phyloP scores from a whole-genome alignment of 2,113 vertebrate genomes.

The Pristiophorus japonicus region DNA sequence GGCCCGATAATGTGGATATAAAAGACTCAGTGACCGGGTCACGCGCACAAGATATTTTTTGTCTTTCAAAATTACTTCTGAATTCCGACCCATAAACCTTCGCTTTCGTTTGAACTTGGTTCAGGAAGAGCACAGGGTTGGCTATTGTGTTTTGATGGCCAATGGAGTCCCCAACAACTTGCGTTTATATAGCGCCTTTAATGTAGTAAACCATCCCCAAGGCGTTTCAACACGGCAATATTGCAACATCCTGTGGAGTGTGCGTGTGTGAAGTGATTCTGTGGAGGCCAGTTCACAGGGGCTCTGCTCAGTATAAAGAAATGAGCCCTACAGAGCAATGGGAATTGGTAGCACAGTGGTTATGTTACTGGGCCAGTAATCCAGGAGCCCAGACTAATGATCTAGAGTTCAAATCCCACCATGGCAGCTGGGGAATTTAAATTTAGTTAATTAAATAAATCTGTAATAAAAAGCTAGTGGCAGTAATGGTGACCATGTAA shows the following conservation, averaged over 20 bases:
- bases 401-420: too few relatives aligned
- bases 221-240: background rate
- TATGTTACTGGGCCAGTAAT: too few relatives aligned
- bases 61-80: background rate
- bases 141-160: background rate
- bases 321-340: too few relatives aligned
- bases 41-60: background rate
- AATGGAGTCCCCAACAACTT: too few relatives aligned
- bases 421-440: too few relatives aligned
- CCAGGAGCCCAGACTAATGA: too few relatives aligned
- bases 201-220: background rate
- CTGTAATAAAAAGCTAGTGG: too few relatives aligned
- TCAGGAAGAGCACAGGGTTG: background rate
- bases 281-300: too few relatives aligned
- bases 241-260: background rate
- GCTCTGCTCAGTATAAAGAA: too few relatives aligned
- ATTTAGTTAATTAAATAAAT: too few relatives aligned
- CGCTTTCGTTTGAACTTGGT: background rate
- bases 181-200: background rate
- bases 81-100: background rate
- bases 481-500: too few relatives aligned
- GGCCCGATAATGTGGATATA: background rate
- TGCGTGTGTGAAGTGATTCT: background rate
- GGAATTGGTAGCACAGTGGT: too few relatives aligned
- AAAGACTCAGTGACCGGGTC: background rate